Percentiles rank a stretch among this genome's conserved stretches.
phyloP scores from a whole-genome alignment of 2,113 vertebrate genomes.

The Austrofundulus limnaeus region DNA sequence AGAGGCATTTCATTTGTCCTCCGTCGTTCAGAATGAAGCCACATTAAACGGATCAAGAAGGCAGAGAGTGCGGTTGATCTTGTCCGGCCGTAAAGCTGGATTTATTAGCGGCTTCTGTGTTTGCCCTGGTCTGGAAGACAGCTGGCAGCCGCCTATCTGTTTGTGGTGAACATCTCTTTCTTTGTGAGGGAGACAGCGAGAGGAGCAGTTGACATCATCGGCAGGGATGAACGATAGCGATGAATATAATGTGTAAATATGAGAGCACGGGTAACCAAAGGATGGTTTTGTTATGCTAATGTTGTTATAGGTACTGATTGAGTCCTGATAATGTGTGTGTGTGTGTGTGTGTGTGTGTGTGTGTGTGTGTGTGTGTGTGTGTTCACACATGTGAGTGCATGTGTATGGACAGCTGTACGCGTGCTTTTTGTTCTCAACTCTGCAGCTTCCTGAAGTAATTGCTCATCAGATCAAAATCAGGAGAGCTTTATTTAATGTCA shows the following conservation, averaged over 20 bases:
- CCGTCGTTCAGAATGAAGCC: constrained; percentile 64
- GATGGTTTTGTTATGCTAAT: constrained; percentile 80
- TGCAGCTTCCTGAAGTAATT: constrained; percentile 43
- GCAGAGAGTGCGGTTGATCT: constrained; percentile 69
- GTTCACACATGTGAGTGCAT: constrained; percentile 30
- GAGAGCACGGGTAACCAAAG: constrained; percentile 67
- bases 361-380: constrained; percentile 28
- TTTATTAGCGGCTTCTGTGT: constrained; percentile 78
- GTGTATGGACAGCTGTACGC: constrained; percentile 63
- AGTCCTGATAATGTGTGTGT: constrained; percentile 64
- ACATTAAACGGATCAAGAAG: constrained; percentile 71
- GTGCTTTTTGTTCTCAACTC: constrained; percentile 34
- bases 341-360: too few species aligned
- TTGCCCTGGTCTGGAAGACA: constrained; percentile 79
- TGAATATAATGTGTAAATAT: constrained; percentile 82
- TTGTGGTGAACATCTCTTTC: constrained; percentile 76
- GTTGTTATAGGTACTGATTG: constrained; percentile 74
- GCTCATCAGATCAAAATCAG: constrained; percentile 25
- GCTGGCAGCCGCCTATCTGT: constrained; percentile 79
- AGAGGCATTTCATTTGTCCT: constrained; percentile 75
- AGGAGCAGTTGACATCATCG: constrained; percentile 73
- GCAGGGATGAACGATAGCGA: constrained; percentile 75
- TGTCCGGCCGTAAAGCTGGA: constrained; percentile 76
- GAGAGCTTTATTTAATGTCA: constrained; percentile 26
- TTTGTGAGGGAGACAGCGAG: constrained; percentile 68